Evolutionary conservation across 2,797 vertebrate genomes (phyloP).

Genomic region (Pseudopleuronectes americanus): DNA sequence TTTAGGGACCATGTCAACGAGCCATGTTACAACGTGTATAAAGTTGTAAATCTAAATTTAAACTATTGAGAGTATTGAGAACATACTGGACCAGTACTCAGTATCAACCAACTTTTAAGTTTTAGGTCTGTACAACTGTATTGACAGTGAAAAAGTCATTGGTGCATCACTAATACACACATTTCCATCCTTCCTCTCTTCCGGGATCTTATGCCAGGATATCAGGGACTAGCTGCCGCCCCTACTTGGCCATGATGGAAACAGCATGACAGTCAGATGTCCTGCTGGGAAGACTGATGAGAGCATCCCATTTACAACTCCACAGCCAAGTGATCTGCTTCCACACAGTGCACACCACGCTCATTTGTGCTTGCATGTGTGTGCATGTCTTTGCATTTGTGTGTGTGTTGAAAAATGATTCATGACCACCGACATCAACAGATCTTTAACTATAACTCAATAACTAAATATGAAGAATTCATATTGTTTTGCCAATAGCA

Average conservation of each 20-base stretch:
- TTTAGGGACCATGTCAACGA: background rate
- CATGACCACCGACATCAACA: slow-evolving; percentile 48
- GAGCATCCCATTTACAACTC: slow-evolving; percentile 83
- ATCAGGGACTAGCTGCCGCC: slow-evolving; percentile 56
- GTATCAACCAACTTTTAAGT: slow-evolving; percentile 7
- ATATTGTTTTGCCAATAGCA: background rate
- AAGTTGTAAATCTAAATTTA: background rate
- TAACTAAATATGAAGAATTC: slow-evolving; percentile 76
- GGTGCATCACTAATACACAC: slow-evolving; percentile 21
- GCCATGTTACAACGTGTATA: background rate
- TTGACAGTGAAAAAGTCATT: slow-evolving; percentile 18
- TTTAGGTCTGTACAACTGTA: slow-evolving; percentile 9
- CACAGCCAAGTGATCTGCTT: slow-evolving; percentile 75
- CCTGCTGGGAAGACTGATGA: slow-evolving; percentile 86
- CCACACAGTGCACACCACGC: slow-evolving; percentile 66
- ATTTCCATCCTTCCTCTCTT: slow-evolving; percentile 52
- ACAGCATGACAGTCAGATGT: slow-evolving; percentile 80
- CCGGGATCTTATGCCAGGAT: slow-evolving; percentile 58
- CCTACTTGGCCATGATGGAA: slow-evolving; percentile 78
- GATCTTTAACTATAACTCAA: slow-evolving; percentile 73
- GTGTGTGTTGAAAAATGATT: slow-evolving; percentile 50
- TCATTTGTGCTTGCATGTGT: slow-evolving; percentile 19
- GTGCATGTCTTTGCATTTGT: slow-evolving; percentile 15
- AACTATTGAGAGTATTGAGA: no score
- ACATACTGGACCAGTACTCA: background rate